These are phyloP conservation scores for Argentina silus DNA, from an alignment of 2,797 vertebrate genomes.

Conservation along the genomic window DNA sequence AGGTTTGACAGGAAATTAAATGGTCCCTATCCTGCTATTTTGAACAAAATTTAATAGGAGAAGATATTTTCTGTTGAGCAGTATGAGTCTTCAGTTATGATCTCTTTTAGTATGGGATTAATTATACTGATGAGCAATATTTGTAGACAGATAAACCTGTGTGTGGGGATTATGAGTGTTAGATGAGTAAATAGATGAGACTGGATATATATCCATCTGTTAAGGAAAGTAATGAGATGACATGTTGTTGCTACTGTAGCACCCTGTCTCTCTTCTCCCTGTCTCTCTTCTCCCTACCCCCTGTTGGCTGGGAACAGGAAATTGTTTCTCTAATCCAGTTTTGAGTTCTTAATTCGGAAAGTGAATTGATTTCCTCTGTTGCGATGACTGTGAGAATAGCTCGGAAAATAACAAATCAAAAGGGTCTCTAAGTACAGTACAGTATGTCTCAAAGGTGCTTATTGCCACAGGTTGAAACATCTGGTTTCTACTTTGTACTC, in stretches of 20 bases:
- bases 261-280: neutral
- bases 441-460: neutral
- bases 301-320: slow-evolving; percentile 10
- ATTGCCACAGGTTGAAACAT: neutral
- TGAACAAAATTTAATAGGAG: neutral
- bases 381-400: neutral
- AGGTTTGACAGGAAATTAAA: neutral
- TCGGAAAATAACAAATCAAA: neutral
- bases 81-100: no score
- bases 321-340: neutral
- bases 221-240: no score
- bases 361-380: slow-evolving; percentile 3
- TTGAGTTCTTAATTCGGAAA: neutral
- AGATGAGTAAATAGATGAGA: neutral
- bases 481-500: neutral
- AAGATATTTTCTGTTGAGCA: neutral
- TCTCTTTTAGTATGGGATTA: no score
- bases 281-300: neutral
- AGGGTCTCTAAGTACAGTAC: neutral
- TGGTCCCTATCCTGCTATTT: neutral
- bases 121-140: no score
- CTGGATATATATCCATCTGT: neutral
- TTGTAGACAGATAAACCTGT: no score
- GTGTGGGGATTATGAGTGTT: no score
- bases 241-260: neutral